These are phyloP conservation scores for Rhipidura dahli DNA, from an alignment of 2,113 vertebrate genomes.

Conservation along the genomic window DNA sequence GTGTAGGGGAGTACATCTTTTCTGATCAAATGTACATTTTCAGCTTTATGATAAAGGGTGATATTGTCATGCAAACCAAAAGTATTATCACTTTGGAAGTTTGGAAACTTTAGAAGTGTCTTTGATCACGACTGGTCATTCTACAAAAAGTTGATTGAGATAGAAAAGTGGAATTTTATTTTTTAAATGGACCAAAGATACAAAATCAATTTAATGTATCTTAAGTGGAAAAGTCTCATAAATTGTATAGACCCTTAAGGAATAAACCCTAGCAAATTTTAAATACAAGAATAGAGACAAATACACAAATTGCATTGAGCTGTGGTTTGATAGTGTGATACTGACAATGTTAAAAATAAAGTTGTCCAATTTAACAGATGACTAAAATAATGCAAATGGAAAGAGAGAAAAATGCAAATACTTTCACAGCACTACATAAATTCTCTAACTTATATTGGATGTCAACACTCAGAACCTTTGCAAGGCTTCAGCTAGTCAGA, in stretches of 20 bases:
- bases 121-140: not conserved
- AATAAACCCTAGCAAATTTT: constrained; percentile 45
- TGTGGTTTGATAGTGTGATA: constrained; percentile 39
- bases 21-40: not conserved
- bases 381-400: not conserved
- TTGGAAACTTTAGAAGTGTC: not conserved
- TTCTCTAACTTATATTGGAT: not conserved
- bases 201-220: not conserved
- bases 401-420: not conserved
- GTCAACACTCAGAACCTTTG: not conserved
- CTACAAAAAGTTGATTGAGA: not conserved
- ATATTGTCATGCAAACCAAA: not conserved
- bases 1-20: not conserved
- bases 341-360: constrained; percentile 46
- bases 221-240: constrained; percentile 14
- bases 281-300: constrained; percentile 32
- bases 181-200: not conserved
- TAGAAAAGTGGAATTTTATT: not conserved
- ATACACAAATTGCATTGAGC: constrained; percentile 14
- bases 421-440: not conserved
- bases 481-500: not conserved
- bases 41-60: not conserved
- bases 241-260: not conserved
- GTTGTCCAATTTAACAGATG: constrained; percentile 16
- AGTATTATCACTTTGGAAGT: not conserved